Evolutionary conservation across 1,140 invertebrate species (phyloP).

Genomic region (Brachionus rotundiformis): DNA sequence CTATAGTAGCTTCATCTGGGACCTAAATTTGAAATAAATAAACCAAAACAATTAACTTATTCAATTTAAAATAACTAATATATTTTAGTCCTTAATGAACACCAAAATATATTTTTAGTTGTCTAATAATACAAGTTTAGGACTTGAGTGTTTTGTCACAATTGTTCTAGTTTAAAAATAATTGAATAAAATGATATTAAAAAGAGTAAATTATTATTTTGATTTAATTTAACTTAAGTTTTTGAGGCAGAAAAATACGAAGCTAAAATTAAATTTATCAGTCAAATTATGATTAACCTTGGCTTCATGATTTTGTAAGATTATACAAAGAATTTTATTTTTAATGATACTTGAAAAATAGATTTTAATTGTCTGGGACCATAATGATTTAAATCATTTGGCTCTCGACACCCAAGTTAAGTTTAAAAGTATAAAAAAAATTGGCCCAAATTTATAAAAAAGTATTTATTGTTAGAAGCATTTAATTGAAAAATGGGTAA

Average conservation of each 20-base stretch:
- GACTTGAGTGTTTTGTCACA: neutral
- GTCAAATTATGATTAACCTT: neutral
- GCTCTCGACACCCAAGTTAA: neutral
- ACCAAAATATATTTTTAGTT: neutral
- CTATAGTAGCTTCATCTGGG: neutral
- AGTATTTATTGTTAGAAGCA: neutral
- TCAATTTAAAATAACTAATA: neutral
- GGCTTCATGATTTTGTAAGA: neutral
- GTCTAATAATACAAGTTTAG: neutral
- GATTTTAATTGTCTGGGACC: neutral
- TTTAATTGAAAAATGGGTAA: conserved; percentile 25
- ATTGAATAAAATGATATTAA: neutral
- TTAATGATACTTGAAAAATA: neutral
- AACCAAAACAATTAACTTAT: neutral
- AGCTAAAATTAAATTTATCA: too few relatives aligned
- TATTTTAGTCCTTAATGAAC: neutral
- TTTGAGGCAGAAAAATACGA: too few relatives aligned
- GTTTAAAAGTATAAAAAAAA: conserved; percentile 31
- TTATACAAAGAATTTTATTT: neutral
- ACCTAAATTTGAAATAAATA: neutral
- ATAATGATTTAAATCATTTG: neutral
- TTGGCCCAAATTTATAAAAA: neutral
- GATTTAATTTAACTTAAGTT: too few relatives aligned
- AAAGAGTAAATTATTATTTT: too few relatives aligned
- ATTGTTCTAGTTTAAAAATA: neutral